A percentile compares a stretch with the other conserved stretches of the same genome.
Evolutionary conservation across 1,140 invertebrate genomes (phyloP).

Genomic region (Holcopasites calliopsidis): DNA sequence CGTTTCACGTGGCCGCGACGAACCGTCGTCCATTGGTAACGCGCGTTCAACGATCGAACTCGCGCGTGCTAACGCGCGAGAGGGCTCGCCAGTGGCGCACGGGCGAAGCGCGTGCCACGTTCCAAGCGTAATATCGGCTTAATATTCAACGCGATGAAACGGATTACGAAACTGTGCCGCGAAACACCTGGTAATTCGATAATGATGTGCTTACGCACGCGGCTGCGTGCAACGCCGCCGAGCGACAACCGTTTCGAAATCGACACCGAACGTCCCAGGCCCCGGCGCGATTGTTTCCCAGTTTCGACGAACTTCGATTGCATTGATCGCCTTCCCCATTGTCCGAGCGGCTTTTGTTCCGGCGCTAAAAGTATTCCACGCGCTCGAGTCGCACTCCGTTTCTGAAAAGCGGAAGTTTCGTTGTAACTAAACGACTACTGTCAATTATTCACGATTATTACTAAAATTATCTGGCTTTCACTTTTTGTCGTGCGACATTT

Average conservation of each 20-base stretch:
- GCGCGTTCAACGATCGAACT: neutral
- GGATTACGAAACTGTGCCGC: constrained; percentile 60
- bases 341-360: neutral
- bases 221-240: constrained; percentile 35
- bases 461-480: too few species aligned
- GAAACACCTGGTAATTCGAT: constrained; percentile 66
- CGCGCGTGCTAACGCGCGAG: too few species aligned
- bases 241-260: constrained; percentile 49
- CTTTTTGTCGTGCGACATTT: too few species aligned
- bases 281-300: neutral
- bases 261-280: neutral
- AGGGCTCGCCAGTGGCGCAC: constrained; percentile 4
- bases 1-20: too few species aligned
- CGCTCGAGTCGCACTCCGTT: too few species aligned
- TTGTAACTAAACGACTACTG: too few species aligned
- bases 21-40: neutral
- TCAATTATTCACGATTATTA: too few species aligned
- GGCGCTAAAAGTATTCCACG: too few species aligned
- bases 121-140: constrained; percentile 60
- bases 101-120: constrained; percentile 17
- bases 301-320: neutral
- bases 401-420: too few species aligned
- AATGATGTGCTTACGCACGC: constrained; percentile 64
- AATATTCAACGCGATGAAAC: constrained; percentile 63
- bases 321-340: neutral